Evolutionary conservation across 2,797 vertebrate species (phyloP), one percentile per base, ranked within the genome.

Genomic region (Carduelis carduelis): DNA sequence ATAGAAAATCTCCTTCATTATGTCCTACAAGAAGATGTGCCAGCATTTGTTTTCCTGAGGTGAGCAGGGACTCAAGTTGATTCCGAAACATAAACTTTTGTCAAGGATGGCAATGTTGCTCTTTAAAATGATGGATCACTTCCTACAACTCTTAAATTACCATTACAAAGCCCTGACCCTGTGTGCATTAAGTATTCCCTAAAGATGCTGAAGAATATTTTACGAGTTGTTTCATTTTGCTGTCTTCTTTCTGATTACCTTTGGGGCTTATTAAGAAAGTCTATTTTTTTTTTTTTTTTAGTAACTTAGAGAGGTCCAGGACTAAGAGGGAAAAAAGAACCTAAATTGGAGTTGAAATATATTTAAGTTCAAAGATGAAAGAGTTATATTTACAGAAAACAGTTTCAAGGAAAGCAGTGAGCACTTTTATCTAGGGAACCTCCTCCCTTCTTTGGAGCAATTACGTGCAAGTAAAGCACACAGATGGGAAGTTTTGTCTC

Each of bases 141-240:
- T 98, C 98, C 97, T 98, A 96, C 96, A 98, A 97, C 96, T 97
- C 97, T 97, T 97, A 98, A 98, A 99, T 98, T 98, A 98, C 97
- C 98, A 98, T 98, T 98, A 98, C 97, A 98, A 98, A 98, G 98
- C 97, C 97, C 96, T 98, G 98, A 98, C 97, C 97, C 97, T 97
- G 94, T 96, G 97, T 97, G 95, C 97, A 98, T 98, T 98, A 98
- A 97, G 97, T 98, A 98, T 98, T 98, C 98, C 98, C 98, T 61
- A 70, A 97, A 97, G 97, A 97, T 92, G 77, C 75, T 61, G n/a
- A 83, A 83, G 98, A 98, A 98, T 97, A 98, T 98, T 98, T 98
- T 98, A 97, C 96, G 97, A 98, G 97, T 98, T 98, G 97, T 98
- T 98, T 98, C 98, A 97, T 98, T 98, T 95, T 98, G 96, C 94